Base-by-base conservation (phyloP, 2,797 vertebrate species). In the Geotrypetes seraphini region DNA sequence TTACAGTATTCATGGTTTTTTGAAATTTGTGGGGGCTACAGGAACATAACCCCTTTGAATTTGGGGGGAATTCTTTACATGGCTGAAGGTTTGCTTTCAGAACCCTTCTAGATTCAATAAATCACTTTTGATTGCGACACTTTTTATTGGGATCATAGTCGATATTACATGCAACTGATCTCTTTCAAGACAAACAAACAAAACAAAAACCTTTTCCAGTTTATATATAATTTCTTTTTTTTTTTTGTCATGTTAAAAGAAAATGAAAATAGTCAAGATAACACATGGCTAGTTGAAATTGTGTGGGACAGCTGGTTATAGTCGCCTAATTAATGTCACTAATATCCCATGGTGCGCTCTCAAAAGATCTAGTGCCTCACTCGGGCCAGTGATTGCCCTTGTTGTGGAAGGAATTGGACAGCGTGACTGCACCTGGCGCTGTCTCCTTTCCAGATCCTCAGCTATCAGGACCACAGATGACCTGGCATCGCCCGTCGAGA, bases 251-350 rank as follows among this genome's bases (percentile, higher is more conserved):
- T 42, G 6, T 53, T 6, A 37, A 33, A 36, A 40, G 28, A 12
- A 25, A 39, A 50, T 16, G 22, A 43, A 17, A 28, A 25, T 16
- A 26, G 3, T 1, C 19, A 5, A n/a, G 8, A 12, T 5, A 11
- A 47, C 23, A 13, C 17, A 36, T 28, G 10, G 30, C 35, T 39
- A 54, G 15, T 5, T 30, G 9, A 53, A 41, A 54, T 12, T 22
- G 3, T 22, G 25, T 3, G 16, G 47, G 24, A 43, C 22, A 33
- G 40, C 39, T 37, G 22, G 43, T 56, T 37, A 14, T 14, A 33
- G 47, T 50, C 38, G 36, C 22, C 12, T 40, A 32, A 41, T 37
- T 35, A 35, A 44, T 20, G 20, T 9, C 27, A 36, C 33, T 28
- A 24, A 31, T 8, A 9, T 41, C 19, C 33, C 31, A 17, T 15